These are phyloP conservation scores for Pediacus dermestoides DNA, from an alignment of 2,888 invertebrate genomes.

Conservation along the genomic window DNA sequence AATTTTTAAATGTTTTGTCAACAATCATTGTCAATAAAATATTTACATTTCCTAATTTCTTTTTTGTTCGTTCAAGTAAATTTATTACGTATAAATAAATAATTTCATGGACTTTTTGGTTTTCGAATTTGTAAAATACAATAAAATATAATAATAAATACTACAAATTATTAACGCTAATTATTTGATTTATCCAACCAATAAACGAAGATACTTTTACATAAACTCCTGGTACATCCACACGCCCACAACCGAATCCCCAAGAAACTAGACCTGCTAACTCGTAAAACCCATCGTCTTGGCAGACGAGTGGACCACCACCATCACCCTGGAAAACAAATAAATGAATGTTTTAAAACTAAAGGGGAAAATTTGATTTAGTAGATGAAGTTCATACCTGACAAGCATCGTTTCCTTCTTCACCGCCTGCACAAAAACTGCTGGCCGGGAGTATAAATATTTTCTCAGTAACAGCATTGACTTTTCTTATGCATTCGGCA, in stretches of 20 bases:
- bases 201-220: conserved; percentile 94
- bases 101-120: conserved; percentile 4
- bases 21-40: conserved; percentile 16
- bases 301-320: conserved; percentile 89
- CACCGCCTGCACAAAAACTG: conserved; percentile 92
- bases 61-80: conserved; percentile 7
- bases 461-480: conserved; percentile 92
- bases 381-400: conserved; percentile 57
- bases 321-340: conserved; percentile 73
- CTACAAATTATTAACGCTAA: conserved; percentile 88
- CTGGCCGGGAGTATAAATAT: conserved; percentile 90
- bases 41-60: conserved; percentile 21
- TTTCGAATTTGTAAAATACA: conserved; percentile 2
- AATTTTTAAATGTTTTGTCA: conserved; percentile 31
- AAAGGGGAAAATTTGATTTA: conserved; percentile 7
- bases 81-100: conserved; percentile 6
- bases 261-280: conserved; percentile 91
- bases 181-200: conserved; percentile 96
- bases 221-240: conserved; percentile 94
- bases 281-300: conserved; percentile 89
- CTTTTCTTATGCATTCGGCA: conserved; percentile 86
- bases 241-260: conserved; percentile 92
- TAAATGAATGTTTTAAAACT: conserved; percentile 5
- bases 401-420: conserved; percentile 89
- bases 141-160: conserved; percentile 7